Evolutionary conservation across 2,888 invertebrate species (phyloP).

Genomic region (Sialis lutaria): DNA sequence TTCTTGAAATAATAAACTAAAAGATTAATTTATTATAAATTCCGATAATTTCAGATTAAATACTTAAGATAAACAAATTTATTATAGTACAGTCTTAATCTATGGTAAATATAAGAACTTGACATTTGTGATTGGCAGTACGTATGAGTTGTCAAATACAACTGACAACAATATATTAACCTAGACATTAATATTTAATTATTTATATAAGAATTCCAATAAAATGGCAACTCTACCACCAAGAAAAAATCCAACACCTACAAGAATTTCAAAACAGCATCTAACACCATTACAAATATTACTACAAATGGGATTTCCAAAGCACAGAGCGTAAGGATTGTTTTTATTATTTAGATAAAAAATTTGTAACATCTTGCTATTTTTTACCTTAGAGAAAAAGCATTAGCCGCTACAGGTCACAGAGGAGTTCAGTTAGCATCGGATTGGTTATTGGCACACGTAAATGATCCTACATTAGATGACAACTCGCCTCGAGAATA

Average conservation of each 20-base stretch:
- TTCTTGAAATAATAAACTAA: too few species aligned
- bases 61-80: neutral
- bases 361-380: slow-evolving; percentile 1
- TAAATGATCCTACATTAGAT: slow-evolving; percentile 68
- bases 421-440: slow-evolving; percentile 75
- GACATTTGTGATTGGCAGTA: neutral
- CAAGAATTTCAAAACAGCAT: slow-evolving; percentile 54
- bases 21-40: too few species aligned
- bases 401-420: slow-evolving; percentile 77
- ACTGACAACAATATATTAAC: neutral
- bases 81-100: neutral
- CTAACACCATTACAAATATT: slow-evolving; percentile 64
- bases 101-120: neutral
- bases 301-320: slow-evolving; percentile 77
- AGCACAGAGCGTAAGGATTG: slow-evolving; percentile 66
- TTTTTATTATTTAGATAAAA: slow-evolving; percentile 1
- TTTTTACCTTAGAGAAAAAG: slow-evolving; percentile 52
- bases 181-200: neutral
- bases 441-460: slow-evolving; percentile 81
- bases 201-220: neutral
- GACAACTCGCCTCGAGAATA: slow-evolving; percentile 65
- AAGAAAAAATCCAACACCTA: slow-evolving; percentile 54
- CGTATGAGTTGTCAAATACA: too few species aligned
- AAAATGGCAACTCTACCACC: slow-evolving; percentile 61
- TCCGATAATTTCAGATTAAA: too few species aligned